Conservation (phyloP, 2,888 invertebrate genomes). For the Drosophila rellima region DNA sequence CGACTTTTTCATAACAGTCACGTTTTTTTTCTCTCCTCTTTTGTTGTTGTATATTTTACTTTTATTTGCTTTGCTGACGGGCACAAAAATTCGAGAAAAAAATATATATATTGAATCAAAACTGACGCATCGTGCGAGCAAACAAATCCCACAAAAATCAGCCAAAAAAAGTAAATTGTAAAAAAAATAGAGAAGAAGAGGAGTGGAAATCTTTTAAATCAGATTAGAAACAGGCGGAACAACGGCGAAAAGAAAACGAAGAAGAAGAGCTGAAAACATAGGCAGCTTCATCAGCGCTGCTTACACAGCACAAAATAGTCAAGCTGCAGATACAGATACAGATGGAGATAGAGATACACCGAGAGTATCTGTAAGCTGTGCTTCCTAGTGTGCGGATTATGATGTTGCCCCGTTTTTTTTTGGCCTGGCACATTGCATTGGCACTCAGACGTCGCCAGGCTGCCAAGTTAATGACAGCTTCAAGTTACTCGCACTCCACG, state of each 20-base stretch:
- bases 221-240: conserved; percentile 58
- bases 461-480: conserved; percentile 78
- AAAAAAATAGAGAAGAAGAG: conserved; percentile 1
- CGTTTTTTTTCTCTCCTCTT: conserved; percentile 55
- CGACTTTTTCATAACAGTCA: conserved; percentile 74
- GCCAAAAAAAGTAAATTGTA: conserved; percentile 14
- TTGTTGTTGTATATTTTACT: conserved; percentile 17
- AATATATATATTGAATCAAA: conserved; percentile 19
- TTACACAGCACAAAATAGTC: conserved; percentile 62
- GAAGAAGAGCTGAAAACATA: background rate
- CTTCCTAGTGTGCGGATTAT: conserved; percentile 60
- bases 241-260: background rate
- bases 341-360: conserved; percentile 4
- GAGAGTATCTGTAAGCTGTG: conserved; percentile 38
- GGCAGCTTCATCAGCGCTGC: conserved; percentile 55
- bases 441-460: conserved; percentile 61
- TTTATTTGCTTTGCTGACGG: conserved; percentile 66
- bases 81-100: conserved; percentile 21
- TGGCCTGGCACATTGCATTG: conserved; percentile 54
- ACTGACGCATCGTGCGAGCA: conserved; percentile 60
- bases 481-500: conserved; percentile 56
- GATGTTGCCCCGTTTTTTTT: conserved; percentile 62
- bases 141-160: conserved; percentile 50
- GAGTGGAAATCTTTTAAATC: conserved; percentile 63
- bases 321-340: conserved; percentile 16